Base-by-base conservation (phyloP, 2,113 vertebrate genomes). In the Rhinoderma darwinii region DNA sequence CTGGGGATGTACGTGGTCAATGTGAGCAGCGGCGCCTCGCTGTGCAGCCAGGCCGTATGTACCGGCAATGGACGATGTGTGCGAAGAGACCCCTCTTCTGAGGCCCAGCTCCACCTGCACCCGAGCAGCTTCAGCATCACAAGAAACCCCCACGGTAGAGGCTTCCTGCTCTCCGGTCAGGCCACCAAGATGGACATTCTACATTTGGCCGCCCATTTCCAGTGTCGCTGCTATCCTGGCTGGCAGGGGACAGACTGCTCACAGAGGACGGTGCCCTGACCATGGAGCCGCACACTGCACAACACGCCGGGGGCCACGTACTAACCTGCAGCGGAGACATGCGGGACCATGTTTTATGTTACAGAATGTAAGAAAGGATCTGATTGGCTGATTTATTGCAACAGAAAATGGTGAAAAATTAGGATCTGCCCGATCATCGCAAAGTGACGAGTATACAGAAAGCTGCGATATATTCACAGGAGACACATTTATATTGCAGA, bases 1-100 rank as follows among this genome's bases (percentile, higher is more conserved):
- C 90, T 99, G 90, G 97, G 98, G 0, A 95, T 87, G 56, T 99
- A 99, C 91, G 91, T 98, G 0, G 89, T 98, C 68, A 99, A 99
- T 0, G 96, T 98, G 83, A 97, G 96, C 0, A 94, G 92, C 25
- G 96, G 95, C 0, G 93, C 96, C 0, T 90, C 91, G 20, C 90
- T 95, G 70, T 99, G 97, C 92, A 99, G 97, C 86, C 87, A 82
- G 77, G 84, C 32, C n/a, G 70, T 97, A 39, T 99, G 97, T 81
- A 93, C 94, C 0, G 90, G 92, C n/a, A 95, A 83, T 0, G 98
- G 98, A 7, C 96, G 97, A 88, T 99, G 97, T 3, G 91, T 93
- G 83, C 95, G 97, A 77, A 92, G 1, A 39, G 59, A 85, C 7
- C 44, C 37, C 2, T 91, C 94, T 59, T 89, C 89, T 0, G 90